Conservation (phyloP, 2,888 invertebrate species). For the Pseudanteris insignis region DNA sequence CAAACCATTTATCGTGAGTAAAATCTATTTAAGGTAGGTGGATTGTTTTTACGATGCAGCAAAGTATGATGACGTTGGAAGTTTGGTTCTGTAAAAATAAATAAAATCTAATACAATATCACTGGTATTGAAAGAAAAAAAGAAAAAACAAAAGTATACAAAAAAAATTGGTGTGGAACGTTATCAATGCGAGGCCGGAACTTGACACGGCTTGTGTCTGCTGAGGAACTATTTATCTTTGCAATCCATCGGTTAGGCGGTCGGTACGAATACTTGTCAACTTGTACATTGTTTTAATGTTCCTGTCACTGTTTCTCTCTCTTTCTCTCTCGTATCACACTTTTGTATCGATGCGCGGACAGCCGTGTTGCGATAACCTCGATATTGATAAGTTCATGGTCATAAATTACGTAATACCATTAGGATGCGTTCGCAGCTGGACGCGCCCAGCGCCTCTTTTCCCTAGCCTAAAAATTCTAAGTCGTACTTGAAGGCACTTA, state of each 20-base stretch:
- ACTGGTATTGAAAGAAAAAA: slow-evolving; percentile 63
- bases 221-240: slow-evolving; percentile 45
- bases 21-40: too few species aligned
- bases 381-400: slow-evolving; percentile 47
- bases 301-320: too few species aligned
- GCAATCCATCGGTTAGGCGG: slow-evolving; percentile 19
- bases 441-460: slow-evolving; percentile 65
- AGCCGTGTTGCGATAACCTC: slow-evolving; percentile 34
- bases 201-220: slow-evolving; percentile 26
- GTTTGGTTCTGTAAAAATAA: slow-evolving; percentile 61
- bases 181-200: slow-evolving; percentile 47
- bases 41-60: too few species aligned
- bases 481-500: slow-evolving; percentile 66
- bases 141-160: too few species aligned
- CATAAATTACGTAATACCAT: slow-evolving; percentile 56
- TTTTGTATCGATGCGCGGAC: slow-evolving; percentile 19
- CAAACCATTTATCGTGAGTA: too few species aligned
- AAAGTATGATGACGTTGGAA: slow-evolving; percentile 56
- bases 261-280: slow-evolving; percentile 21
- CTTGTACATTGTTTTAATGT: slow-evolving; percentile 24
- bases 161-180: slow-evolving; percentile 45
- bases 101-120: slow-evolving; percentile 65
- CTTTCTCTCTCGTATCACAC: slow-evolving; percentile 38
- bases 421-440: slow-evolving; percentile 59
- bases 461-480: slow-evolving; percentile 64